A percentile compares a stretch with the other conserved stretches of the same genome.
Conservation (phyloP, 2,113 vertebrate species). For the Percina caprodes region DNA sequence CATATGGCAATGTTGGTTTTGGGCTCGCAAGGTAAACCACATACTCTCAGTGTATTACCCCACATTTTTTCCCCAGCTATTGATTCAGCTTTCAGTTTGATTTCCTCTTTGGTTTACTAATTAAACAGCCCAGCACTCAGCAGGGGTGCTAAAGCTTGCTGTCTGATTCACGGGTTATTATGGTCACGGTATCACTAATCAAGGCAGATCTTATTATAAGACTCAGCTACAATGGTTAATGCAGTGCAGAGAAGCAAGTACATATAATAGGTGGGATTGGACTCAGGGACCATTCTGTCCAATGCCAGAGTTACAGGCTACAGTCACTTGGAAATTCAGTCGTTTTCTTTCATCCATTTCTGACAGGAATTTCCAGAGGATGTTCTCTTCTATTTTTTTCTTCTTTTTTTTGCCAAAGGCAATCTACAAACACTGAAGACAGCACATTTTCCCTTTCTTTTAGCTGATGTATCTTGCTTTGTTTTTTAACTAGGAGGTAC, state of each 20-base stretch:
- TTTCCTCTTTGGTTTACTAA: constrained; percentile 76
- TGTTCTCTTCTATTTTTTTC: constrained; percentile 25
- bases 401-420: constrained; percentile 61
- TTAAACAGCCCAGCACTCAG: constrained; percentile 67
- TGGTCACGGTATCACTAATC: constrained; percentile 64
- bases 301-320: constrained; percentile 42
- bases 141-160: constrained; percentile 46
- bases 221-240: constrained; percentile 51
- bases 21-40: constrained; percentile 31
- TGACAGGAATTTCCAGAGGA: constrained; percentile 61
- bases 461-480: constrained; percentile 62
- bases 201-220: constrained; percentile 63
- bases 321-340: constrained; percentile 59
- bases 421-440: constrained; percentile 65
- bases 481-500: constrained; percentile 71
- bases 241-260: constrained; percentile 35
- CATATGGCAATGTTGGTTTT: not conserved
- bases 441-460: constrained; percentile 64
- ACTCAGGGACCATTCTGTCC: constrained; percentile 26
- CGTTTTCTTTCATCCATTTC: constrained; percentile 60
- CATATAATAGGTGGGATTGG: constrained; percentile 47
- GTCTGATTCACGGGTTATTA: constrained; percentile 72
- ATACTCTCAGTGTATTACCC: constrained; percentile 15
- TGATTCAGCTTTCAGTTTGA: constrained; percentile 71
- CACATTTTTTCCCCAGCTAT: constrained; percentile 56